Percentiles rank a stretch among this genome's conserved stretches.
phyloP scores from a whole-genome alignment of 2,797 vertebrate species.

The Esox lucius region DNA sequence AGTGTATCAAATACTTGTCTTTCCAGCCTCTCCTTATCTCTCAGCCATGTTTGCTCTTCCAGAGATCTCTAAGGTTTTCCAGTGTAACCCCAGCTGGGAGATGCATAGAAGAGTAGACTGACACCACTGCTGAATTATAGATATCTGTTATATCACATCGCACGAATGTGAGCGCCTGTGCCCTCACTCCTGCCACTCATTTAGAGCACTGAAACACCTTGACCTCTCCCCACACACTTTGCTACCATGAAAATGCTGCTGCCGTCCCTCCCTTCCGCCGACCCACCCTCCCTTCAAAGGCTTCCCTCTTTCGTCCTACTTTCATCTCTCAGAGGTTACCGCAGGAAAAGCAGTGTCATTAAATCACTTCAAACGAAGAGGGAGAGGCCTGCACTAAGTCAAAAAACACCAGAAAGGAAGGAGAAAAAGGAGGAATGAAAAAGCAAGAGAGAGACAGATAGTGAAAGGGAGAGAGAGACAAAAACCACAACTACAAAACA shows the following conservation, averaged over 20 bases:
- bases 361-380: slow-evolving; percentile 52
- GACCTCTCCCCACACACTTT: slow-evolving; percentile 16
- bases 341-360: slow-evolving; percentile 52
- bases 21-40: background rate
- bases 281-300: slow-evolving; percentile 41
- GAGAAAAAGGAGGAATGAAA: background rate
- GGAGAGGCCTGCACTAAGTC: slow-evolving; percentile 12
- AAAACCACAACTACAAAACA: slow-evolving; percentile 8
- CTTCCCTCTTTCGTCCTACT: slow-evolving; percentile 19
- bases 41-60: slow-evolving; percentile 16
- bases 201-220: slow-evolving; percentile 18
- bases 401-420: background rate
- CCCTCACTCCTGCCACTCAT: slow-evolving; percentile 6
- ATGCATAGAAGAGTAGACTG: slow-evolving; percentile 49
- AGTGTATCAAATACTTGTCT: too few relatives aligned
- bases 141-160: slow-evolving; percentile 59
- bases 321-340: slow-evolving; percentile 48
- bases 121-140: slow-evolving; percentile 68
- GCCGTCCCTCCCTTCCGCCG: background rate
- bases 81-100: slow-evolving; percentile 53
- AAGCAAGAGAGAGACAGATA: background rate
- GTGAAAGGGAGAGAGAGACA: background rate
- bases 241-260: slow-evolving; percentile 18
- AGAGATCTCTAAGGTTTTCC: slow-evolving; percentile 41
- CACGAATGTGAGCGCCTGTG: slow-evolving; percentile 24